These are phyloP conservation scores for Timandra comae DNA, from an alignment of 2,888 invertebrate species.

Conservation along the genomic window DNA sequence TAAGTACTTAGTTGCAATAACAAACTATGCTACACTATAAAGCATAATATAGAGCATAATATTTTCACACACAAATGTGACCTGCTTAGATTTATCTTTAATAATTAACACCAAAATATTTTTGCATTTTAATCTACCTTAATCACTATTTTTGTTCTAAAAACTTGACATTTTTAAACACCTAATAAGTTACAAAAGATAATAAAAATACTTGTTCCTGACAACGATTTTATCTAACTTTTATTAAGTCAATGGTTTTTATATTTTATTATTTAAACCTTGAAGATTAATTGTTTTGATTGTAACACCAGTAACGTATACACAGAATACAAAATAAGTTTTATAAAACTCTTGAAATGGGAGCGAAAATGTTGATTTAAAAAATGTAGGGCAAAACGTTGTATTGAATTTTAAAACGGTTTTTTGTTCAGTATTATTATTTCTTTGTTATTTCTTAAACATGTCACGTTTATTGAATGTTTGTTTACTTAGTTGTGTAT, in stretches of 20 bases:
- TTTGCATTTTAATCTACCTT: no score
- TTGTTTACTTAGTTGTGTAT: not conserved
- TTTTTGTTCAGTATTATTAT: no score
- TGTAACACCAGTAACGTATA: conserved; percentile 12
- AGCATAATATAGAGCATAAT: no score
- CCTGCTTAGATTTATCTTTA: no score
- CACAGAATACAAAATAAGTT: conserved; percentile 12
- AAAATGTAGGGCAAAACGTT: conserved; percentile 23
- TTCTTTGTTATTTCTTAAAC: not conserved
- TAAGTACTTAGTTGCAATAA: no score
- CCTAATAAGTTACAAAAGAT: no score
- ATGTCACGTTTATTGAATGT: not conserved
- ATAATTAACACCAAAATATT: no score
- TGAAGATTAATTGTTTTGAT: conserved; percentile 14
- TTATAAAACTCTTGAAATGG: not conserved
- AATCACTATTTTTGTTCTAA: no score
- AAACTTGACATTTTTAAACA: no score
- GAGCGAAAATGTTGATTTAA: conserved; percentile 10
- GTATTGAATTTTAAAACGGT: conserved; percentile 23
- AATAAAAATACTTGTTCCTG: conserved; percentile 1
- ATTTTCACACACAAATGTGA: no score
- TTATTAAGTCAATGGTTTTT: not conserved
- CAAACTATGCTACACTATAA: no score
- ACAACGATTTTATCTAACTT: not conserved
- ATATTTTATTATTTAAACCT: conserved; percentile 1